A percentile compares a stretch with the other conserved stretches of the same genome.
Evolutionary conservation across 2,888 invertebrate species (phyloP).

Genomic region (Platycheirus rosarum): DNA sequence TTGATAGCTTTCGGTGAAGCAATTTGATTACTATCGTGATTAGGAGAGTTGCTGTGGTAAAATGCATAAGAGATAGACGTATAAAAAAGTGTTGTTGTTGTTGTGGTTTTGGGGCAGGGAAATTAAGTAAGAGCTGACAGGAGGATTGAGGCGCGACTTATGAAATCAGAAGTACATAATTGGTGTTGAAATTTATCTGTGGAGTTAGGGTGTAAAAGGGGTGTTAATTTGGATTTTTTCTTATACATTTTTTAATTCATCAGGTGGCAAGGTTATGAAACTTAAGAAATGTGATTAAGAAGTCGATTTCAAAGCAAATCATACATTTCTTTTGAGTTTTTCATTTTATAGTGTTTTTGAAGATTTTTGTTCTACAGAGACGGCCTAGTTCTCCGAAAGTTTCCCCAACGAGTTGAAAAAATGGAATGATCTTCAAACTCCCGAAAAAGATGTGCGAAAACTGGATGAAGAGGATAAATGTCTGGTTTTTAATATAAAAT

Average conservation of each 20-base stretch:
- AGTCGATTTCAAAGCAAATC: no score
- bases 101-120: constrained; percentile 11
- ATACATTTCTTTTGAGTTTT: no score
- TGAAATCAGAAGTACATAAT: constrained; percentile 44
- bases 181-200: constrained; percentile 42
- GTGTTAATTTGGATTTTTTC: neutral
- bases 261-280: no score
- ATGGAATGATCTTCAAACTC: no score
- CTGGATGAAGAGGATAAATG: no score
- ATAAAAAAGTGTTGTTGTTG: neutral
- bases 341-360: no score
- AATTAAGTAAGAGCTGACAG: constrained; percentile 46
- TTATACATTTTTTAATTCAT: neutral
- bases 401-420: no score
- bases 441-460: no score
- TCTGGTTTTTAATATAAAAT: no score
- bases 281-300: no score
- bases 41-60: constrained; percentile 61
- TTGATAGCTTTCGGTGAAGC: constrained; percentile 41
- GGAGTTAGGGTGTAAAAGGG: neutral
- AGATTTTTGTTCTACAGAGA: no score
- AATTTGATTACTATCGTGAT: constrained; percentile 68
- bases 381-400: no score
- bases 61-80: constrained; percentile 46
- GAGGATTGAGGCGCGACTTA: neutral